Evolutionary conservation across 2,113 vertebrate genomes (phyloP), one percentile per base, ranked within the genome.

Genomic region (Peromyscus leucopus): DNA sequence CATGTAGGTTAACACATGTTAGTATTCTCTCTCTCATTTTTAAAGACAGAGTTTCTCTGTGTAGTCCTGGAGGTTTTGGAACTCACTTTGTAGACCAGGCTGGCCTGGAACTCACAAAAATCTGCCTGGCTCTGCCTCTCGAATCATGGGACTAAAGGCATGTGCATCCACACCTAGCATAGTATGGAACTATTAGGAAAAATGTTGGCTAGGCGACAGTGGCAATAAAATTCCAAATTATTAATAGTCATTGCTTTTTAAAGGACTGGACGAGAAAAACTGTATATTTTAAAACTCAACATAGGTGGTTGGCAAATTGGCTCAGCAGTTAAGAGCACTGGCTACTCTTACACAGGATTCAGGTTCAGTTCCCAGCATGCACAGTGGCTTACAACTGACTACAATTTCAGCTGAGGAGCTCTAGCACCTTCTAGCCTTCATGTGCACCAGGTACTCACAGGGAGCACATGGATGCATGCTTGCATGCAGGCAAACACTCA

Each of bases 211-310:
- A 85, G 48, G 8, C 7, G 78, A 5, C 2, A 72, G 26, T 63
- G 39, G 74, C 55, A 80, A 72, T 79, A 74, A 96, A 75, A 92
- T 61, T 90, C 28, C 26, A 84, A 80, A 71, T 89, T 75, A 79
- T 17, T 88, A 69, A 67, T 28, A 75, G 57, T 72, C n/a, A 71
- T 36, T 33, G 80, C 21, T 80, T 93, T 79, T 17, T 42, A 21
- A 95, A 83, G 21, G 42, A 75, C 28, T 39, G 74, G 75, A 36
- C 4, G n/a, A 91, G 31, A 28, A 31, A 90, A 89, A 39, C 17
- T n/a, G 5, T 26, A 11, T 15, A 16, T 28, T 83, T 92, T 15
- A 80, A 84, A 90, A 65, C 39, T 63, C 13, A 84, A 61, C 1
- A 17, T 17, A 86, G 42, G 28, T 46, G 17, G 28, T 2, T 86